phyloP scores from a whole-genome alignment of 1,140 invertebrate genomes.

The Drosophila serrata region DNA sequence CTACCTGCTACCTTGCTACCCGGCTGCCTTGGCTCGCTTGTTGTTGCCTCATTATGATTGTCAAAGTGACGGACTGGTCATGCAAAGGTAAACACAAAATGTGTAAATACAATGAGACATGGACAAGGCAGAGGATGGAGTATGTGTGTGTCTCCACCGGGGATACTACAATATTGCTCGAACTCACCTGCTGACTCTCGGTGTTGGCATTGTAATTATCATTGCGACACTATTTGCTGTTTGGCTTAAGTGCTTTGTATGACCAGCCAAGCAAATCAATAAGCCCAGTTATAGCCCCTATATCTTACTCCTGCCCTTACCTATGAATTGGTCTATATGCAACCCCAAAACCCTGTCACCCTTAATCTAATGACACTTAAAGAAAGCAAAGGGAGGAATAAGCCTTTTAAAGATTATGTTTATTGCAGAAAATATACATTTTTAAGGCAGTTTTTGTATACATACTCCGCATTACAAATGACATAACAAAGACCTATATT shows the following conservation, averaged over 20 bases:
- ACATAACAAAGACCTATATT: no score
- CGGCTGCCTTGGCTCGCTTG: conserved; percentile 43
- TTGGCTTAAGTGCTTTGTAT: conserved; percentile 72
- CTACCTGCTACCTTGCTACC: conserved; percentile 5
- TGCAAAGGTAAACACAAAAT: conserved; percentile 81
- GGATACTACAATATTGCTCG: conserved; percentile 41
- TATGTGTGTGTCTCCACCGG: conserved; percentile 8
- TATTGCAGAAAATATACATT: no score
- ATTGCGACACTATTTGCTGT: conserved; percentile 82
- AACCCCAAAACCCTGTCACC: background rate
- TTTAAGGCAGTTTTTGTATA: no score
- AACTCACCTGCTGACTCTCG: conserved; percentile 37
- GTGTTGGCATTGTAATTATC: conserved; percentile 81
- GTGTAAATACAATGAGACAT: conserved; percentile 77
- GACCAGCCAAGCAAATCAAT: conserved; percentile 62
- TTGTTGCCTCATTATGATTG: conserved; percentile 79
- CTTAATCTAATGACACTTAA: background rate
- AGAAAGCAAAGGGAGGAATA: background rate
- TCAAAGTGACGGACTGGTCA: conserved; percentile 83
- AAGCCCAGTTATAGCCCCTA: conserved; percentile 44
- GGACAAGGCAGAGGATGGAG: conserved; percentile 23
- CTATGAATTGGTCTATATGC: background rate
- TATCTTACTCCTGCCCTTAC: conserved; percentile 10
- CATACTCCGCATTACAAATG: no score
- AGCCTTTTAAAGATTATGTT: background rate